Evolutionary conservation across 2,888 invertebrate species (phyloP).

Genomic region (Agriotes lineatus): DNA sequence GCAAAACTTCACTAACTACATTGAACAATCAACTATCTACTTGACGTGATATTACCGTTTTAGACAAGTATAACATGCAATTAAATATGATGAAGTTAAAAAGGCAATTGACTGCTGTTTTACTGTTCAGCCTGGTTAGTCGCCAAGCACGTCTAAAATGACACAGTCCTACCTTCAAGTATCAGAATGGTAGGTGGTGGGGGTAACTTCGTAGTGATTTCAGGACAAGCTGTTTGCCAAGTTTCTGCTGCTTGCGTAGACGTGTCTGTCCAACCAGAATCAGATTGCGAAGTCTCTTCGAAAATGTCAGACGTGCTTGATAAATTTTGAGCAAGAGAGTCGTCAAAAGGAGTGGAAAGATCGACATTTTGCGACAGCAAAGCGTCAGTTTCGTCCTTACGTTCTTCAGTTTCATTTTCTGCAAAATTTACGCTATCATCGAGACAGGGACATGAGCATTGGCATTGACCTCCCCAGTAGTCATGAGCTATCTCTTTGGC

Average conservation of each 20-base stretch:
- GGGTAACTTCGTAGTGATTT: constrained; percentile 68
- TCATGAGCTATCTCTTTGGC: constrained; percentile 49
- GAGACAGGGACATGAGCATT: constrained; percentile 81
- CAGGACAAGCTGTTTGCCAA: constrained; percentile 59
- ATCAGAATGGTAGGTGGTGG: constrained; percentile 83
- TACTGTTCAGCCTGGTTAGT: constrained; percentile 42
- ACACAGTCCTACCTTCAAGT: constrained; percentile 79
- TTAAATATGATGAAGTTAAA: constrained; percentile 8
- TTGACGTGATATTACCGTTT: too few relatives aligned
- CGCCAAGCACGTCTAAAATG: constrained; percentile 49
- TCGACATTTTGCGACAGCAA: constrained; percentile 7
- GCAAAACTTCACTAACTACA: too few relatives aligned
- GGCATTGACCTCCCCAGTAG: constrained; percentile 76
- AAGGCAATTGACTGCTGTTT: constrained; percentile 15
- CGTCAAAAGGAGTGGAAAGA: constrained; percentile 1
- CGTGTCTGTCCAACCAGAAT: constrained; percentile 31
- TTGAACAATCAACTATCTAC: too few relatives aligned
- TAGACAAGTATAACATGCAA: too few relatives aligned
- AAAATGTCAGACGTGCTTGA: constrained; percentile 38
- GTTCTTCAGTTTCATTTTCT: constrained; percentile 49
- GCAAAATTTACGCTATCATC: constrained; percentile 64
- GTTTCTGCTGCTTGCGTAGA: constrained; percentile 41
- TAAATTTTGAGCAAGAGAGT: constrained; percentile 17
- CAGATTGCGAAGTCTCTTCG: constrained; percentile 33
- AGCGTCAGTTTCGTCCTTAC: constrained; percentile 17